Base-by-base conservation (phyloP, 1,140 invertebrate genomes). In the Zaprionus ghesquierei region DNA sequence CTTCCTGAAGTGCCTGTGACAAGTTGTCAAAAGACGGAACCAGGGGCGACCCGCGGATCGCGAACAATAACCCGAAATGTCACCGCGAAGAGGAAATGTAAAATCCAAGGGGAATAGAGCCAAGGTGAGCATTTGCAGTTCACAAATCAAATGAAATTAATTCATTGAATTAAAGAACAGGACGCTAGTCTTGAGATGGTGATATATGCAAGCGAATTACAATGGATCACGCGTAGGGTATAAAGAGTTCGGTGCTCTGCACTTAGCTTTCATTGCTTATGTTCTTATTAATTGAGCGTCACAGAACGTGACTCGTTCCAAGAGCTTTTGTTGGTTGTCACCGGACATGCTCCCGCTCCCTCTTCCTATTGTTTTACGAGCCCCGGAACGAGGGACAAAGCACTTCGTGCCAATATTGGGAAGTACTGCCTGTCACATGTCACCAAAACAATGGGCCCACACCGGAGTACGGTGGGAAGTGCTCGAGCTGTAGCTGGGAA, bases 341-440 rank as follows among this genome's bases (percentile, higher is more conserved):
- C 53, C 50, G 65, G 65, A 74, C 71, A 63, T 56, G 38, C 20
- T 60, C 20, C 25, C 49, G 29, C 3, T 9, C 29, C 9, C 25
- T 35, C 41, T 12, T 31, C 20, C 38, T 25, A 53, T 72, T 78
- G 79, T 81, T 79, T 61, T 66, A 44, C 66, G 13, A 53, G 15
- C 9, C 59, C 27, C 38, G 66, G 44, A 12, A 5, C 10, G 38
- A n/a, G 54, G 60, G 35, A 75, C 68, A 70, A 75, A 63, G 59
- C 72, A 29, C 66, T 31, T 25, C 69, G 73, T 75, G 73, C 73
- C 75, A 75, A 81, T 81, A 81, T 74, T 75, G 51, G 74, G 72
- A 65, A 64, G 80, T 75, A 51, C 76, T 60, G 75, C 79, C 69
- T 85, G 81, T 86, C 81, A 86, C 82, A 86, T 86, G 81, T 86